Base-by-base conservation (phyloP, 2,888 invertebrate genomes). In the Troilus luridus region DNA sequence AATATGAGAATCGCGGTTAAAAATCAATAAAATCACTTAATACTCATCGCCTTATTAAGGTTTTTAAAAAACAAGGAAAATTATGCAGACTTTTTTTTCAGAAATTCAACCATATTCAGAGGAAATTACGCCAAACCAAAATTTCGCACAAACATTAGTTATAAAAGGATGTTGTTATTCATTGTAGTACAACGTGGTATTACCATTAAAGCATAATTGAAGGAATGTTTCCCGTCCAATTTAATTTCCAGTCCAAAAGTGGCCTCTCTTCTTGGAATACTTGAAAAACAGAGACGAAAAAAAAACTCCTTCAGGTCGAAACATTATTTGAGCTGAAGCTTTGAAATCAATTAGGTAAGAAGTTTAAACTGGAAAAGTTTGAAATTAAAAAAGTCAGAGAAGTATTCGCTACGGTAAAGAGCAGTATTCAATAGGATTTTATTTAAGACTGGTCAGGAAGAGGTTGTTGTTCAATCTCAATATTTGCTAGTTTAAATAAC, bases 311-410 rank as follows among this genome's bases (percentile, higher is more conserved):
- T 77, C 17, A 41, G 9, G 19, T 2, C 0, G 27, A 19, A 77
- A 77, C 72, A 77, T 41, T 77, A 77, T 77, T 77, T 77, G 72
- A 41, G 27, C 41, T 17, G 19, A 41, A 77, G 27, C 27, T 77
- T 77, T 77, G 72, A 77, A 77, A 77, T 77, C 72, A 77, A 77
- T 77, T 77, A 77, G 72, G 72, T 77, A 41, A 77, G 72, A 77
- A 77, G 72, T 77, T 77, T 77, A 77, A 77, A 77, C 27, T 17
- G 72, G 17, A 41, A 41, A 77, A 77, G 72, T 77, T 77, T 41
- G 41, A 77, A 77, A 77, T 77, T 77, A 77, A 77, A 77, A 77
- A 77, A 77, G 72, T 77, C 72, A 77, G 41, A 7, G 10, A 77
- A 77, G 72, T 77, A 77, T 77, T 77, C 72, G 72, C 19, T 77